Evolutionary conservation across 1,140 invertebrate genomes (phyloP), one percentile per base, ranked within the genome.

Genomic region (Mercenaria mercenaria): DNA sequence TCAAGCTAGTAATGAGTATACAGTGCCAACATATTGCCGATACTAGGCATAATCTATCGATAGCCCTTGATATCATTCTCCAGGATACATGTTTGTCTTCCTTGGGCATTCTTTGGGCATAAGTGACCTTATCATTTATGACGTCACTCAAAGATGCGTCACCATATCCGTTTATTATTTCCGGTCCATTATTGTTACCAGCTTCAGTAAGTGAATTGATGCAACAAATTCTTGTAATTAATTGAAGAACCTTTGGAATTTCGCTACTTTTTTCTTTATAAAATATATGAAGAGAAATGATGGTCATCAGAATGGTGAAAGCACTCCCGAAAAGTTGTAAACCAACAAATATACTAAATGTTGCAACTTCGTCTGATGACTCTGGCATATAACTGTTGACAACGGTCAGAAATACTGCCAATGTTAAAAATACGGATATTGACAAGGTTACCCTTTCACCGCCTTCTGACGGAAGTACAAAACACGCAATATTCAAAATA

Each of bases 271-370:
- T 37, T 82, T 88, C 74, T 39, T 43, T 56, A 23, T 56, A 47
- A 47, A 90, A 74, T 43, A 77, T 37, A 59, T 50, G 34, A 67
- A 90, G 56, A 32, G 87, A 69, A 18, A 89, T n/a, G 43, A 83
- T 34, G 0, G 85, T 82, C 37, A 90, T n/a, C 20, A 88, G 20
- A 50, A 83, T 52, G 26, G 81, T 76, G 39, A 88, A 29, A 13
- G 37, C 79, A 61, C 86, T 83, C 39, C 82, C 64, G 37, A 91
- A 18, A 8, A 89, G 77, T 50, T 88, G 91, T 4, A 88, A 23
- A 20, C 52, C 43, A 6, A 92, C 79, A 37, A 80, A 91, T 72
- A 92, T 94, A 96, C 96, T 96, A 41, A 97, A 96, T 41, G 90
- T 74, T 11, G 88, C 79, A 8, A 92, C 52, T 18, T 89, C 77